Conservation (phyloP, 2,888 invertebrate species). For the Trachelus iudaicus region DNA sequence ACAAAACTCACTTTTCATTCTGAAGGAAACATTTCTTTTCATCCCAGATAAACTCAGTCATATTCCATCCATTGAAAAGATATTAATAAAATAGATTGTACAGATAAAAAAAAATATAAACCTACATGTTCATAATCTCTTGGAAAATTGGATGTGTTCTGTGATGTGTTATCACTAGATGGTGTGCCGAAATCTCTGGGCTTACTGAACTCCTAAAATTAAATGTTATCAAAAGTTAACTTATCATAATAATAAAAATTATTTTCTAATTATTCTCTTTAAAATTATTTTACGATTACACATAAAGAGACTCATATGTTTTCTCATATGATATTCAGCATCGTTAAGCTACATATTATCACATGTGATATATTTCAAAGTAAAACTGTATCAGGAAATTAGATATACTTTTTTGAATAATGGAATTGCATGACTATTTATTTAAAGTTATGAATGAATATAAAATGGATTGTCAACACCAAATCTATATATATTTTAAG, state of each 20-base stretch:
- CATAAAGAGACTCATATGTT: neutral
- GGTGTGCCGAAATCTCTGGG: conserved; percentile 28
- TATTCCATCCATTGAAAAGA: neutral
- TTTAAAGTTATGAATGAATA: conserved; percentile 20
- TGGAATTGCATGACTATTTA: neutral
- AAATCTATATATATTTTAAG: conserved; percentile 9
- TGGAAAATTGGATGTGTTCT: conserved; percentile 16
- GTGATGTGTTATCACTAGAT: conserved; percentile 13
- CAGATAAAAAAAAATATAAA: conserved; percentile 6
- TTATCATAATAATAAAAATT: conserved; percentile 1
- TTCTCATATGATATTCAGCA: neutral
- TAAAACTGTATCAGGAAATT: conserved; percentile 10
- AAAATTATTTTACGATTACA: neutral
- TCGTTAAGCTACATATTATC: neutral
- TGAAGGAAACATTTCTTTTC: conserved; percentile 3
- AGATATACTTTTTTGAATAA: conserved; percentile 2
- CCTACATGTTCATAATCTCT: conserved; percentile 28
- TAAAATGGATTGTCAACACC: conserved; percentile 5
- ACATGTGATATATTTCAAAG: neutral
- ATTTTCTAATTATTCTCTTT: neutral
- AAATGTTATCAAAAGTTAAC: neutral
- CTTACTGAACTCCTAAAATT: conserved; percentile 38
- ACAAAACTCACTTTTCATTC: neutral
- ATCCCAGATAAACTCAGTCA: neutral
- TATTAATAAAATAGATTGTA: neutral